Evolutionary conservation across 2,888 invertebrate species (phyloP).

Genomic region (Sinentomon sp.): DNA sequence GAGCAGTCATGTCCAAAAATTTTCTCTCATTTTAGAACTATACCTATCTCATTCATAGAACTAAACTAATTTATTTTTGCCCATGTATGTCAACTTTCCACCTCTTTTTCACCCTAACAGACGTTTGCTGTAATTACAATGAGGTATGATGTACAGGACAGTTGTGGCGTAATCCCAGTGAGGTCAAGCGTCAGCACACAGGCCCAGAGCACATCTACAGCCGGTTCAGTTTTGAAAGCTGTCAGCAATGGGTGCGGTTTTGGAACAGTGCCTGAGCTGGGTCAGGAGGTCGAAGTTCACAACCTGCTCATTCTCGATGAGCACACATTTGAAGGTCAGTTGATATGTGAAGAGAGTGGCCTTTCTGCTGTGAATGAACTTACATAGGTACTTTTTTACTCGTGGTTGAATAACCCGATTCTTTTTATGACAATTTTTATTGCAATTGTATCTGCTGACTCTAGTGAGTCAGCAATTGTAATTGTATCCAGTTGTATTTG

Average conservation of each 20-base stretch:
- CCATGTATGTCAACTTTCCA: too few relatives aligned
- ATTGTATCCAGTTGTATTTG: too few relatives aligned
- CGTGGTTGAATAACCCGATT: too few relatives aligned
- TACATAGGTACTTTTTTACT: not conserved
- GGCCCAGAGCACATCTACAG: slow-evolving; percentile 15
- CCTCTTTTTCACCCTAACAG: slow-evolving; percentile 21
- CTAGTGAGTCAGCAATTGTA: too few relatives aligned
- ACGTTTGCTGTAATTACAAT: slow-evolving; percentile 81
- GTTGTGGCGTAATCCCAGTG: slow-evolving; percentile 34
- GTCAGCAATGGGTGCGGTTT: slow-evolving; percentile 11
- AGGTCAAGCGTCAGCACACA: slow-evolving; percentile 44
- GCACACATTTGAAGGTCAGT: slow-evolving; percentile 62
- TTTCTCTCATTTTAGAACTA: too few relatives aligned
- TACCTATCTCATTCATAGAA: too few relatives aligned
- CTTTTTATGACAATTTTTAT: too few relatives aligned
- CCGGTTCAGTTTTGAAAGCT: not conserved
- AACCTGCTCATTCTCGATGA: slow-evolving; percentile 76
- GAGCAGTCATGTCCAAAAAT: too few relatives aligned
- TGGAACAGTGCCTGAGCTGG: slow-evolving; percentile 25
- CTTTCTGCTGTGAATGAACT: not conserved
- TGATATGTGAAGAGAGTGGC: too few relatives aligned
- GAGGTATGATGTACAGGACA: slow-evolving; percentile 62
- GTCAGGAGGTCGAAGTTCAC: slow-evolving; percentile 69
- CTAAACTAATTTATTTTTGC: too few relatives aligned
- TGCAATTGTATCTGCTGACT: too few relatives aligned